These are phyloP conservation scores for Hermaeophaga mercurialis DNA, from an alignment of 2,888 invertebrate genomes.

Conservation along the genomic window DNA sequence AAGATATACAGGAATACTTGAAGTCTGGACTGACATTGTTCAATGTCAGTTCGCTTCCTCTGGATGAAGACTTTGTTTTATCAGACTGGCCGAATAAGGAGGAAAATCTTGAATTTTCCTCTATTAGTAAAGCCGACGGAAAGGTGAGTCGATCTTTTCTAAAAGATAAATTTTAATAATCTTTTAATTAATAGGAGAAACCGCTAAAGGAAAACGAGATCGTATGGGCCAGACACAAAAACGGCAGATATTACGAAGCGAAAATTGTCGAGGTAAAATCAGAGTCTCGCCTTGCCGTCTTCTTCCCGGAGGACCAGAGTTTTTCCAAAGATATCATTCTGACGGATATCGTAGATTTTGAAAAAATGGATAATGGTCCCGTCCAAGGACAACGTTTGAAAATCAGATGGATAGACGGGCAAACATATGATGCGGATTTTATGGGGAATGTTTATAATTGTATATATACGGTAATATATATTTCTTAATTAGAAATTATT, in stretches of 20 bases:
- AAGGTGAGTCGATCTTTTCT: slow-evolving; percentile 5
- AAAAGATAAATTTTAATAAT: too few relatives aligned
- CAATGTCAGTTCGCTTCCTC: slow-evolving; percentile 42
- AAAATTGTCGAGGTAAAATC: slow-evolving; percentile 58
- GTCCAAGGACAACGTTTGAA: slow-evolving; percentile 58
- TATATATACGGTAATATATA: slow-evolving; percentile 55
- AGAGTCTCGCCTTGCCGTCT: slow-evolving; percentile 63
- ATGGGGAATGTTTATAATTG: slow-evolving; percentile 55
- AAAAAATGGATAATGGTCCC: slow-evolving; percentile 52
- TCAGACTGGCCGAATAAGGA: not conserved
- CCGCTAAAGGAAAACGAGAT: slow-evolving; percentile 46
- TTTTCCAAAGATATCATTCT: slow-evolving; percentile 64
- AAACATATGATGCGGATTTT: slow-evolving; percentile 58
- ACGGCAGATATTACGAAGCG: slow-evolving; percentile 64
- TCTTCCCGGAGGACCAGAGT: slow-evolving; percentile 66
- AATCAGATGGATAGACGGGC: slow-evolving; percentile 64
- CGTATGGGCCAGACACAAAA: slow-evolving; percentile 69
- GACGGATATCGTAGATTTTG: slow-evolving; percentile 61
- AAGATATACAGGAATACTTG: slow-evolving; percentile 42
- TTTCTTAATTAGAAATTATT: not conserved
- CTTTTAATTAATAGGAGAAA: too few relatives aligned
- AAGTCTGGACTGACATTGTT: slow-evolving; percentile 42
- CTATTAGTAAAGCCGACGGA: not conserved
- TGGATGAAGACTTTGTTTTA: slow-evolving; percentile 9
- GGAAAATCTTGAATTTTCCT: not conserved